A percentile compares a stretch with the other conserved stretches of the same genome.
These are phyloP conservation scores for Sebastes nivosus DNA, from an alignment of 2,797 vertebrate species.

Conservation along the genomic window DNA sequence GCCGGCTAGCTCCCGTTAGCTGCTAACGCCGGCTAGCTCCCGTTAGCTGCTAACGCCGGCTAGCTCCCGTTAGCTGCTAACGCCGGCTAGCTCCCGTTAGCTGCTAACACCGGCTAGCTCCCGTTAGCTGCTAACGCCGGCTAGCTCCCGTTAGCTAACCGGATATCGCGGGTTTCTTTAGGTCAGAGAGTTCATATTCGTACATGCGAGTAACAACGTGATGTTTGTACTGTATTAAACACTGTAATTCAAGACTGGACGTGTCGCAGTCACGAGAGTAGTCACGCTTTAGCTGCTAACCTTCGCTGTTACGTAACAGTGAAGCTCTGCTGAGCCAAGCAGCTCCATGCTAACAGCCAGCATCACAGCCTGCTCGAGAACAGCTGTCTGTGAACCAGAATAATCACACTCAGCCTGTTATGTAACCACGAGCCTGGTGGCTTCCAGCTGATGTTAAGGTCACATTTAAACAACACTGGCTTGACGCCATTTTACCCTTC, in stretches of 20 bases:
- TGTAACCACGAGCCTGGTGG: rapidly evolving
- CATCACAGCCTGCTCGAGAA: background rate
- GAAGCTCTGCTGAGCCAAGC: background rate
- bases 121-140: background rate
- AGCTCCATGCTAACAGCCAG: background rate
- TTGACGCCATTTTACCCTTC: slow-evolving; percentile 66
- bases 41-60: background rate
- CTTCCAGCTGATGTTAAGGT: background rate
- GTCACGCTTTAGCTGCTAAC: slow-evolving; percentile 16
- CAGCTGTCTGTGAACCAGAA: too few species aligned
- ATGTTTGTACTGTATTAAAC: background rate
- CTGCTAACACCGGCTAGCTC: background rate
- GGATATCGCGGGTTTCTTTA: rapidly evolving
- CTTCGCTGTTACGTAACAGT: slow-evolving; percentile 38
- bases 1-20: background rate
- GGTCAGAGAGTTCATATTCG: rapidly evolving
- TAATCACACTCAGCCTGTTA: background rate
- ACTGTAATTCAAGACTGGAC: background rate
- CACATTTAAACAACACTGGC: background rate
- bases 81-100: too few species aligned
- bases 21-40: background rate
- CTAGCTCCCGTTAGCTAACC: background rate
- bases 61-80: background rate
- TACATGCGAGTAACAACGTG: background rate
- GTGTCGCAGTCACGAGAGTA: slow-evolving; percentile 32